Evolutionary conservation across 2,113 vertebrate species (phyloP), one percentile per base, ranked within the genome.

Genomic region (Hydrolagus affinis): DNA sequence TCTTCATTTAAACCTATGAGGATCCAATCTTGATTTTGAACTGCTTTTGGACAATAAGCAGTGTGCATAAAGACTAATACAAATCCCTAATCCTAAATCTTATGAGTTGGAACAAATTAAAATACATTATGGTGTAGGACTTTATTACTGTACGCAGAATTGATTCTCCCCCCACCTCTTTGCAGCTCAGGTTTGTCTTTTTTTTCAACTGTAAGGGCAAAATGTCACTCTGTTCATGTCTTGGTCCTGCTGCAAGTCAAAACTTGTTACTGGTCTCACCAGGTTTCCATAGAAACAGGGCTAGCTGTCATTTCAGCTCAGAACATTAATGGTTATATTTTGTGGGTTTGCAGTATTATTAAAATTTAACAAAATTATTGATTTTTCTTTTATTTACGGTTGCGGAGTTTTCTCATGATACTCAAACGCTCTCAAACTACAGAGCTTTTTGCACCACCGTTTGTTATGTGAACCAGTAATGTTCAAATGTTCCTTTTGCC

Each of bases 331-430:
- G 90, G 89, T 92, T 94, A 92, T 92, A 93, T 94, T 44, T 95
- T 94, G 92, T 92, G 89, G 89, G 87, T 91, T 91, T 92, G 88
- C 91, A 89, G 86, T 91, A 94, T 94, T 93, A 95, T 95, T 94
- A 95, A 94, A 94, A 95, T 95, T 94, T 94, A 93, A 94, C 91
- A 92, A 91, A 93, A 93, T 86, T 94, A 94, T 94, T 93, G 93
- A 94, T 94, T 92, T 92, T 86, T 86, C 90, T 93, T 92, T 94
- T 94, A 93, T 94, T 94, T 92, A 90, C 87, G 86, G 87, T 86
- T 85, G 30, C 0, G 88, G 89, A 77, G 91, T 89, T 93, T 94
- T 93, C 89, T 89, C 87, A 85, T 89, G 89, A 86, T 91, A 94
- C 87, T 91, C 90, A 88, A 91, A 88, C 87, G 64, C 87, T 85